Base-by-base conservation (phyloP, 2,113 vertebrate species). In the Ariopsis seemanni region DNA sequence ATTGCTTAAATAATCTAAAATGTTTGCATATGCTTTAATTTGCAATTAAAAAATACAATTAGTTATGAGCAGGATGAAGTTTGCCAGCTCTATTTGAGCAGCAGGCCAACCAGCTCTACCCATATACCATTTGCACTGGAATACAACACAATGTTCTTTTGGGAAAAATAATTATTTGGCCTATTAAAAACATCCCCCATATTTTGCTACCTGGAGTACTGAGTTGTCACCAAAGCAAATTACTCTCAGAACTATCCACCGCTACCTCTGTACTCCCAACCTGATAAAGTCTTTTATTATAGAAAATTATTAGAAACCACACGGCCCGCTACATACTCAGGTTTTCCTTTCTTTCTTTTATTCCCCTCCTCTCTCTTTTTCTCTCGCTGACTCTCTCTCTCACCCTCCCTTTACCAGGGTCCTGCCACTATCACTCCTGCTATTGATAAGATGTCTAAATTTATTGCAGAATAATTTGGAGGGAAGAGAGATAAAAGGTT, bases 401-500 rank as follows among this genome's bases (percentile, higher is more conserved):
- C 67, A 42, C 77, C 83, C 87, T 75, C 75, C 52, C 71, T 78
- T 85, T 80, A 86, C 93, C 92, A 94, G 95, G 94, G 97, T 97
- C 95, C 97, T 97, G 96, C 92, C 94, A 95, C 97, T 97, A 98
- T 98, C 97, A 96, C 95, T 94, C 95, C 91, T 94, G 96, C 98
- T 99, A 99, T 99, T 99, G 98, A 99, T 99, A 99, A 99, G 97
- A 99, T 99, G 98, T 98, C 97, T 99, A 97, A 98, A 99, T 99
- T 99, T 99, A 99, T 97, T 99, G 97, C 98, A 95, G 97, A 99
- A 99, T 99, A 99, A 99, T 99, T 99, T 97, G 98, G 97, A 97
- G 96, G 96, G 98, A 98, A 99, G 99, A 98, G 97, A 99, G 98
- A 99, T 99, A 99, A 99, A 99, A 99, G 98, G 98, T 99, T 99